These are phyloP conservation scores for Coilia nasus DNA, from an alignment of 2,797 vertebrate genomes.

Conservation along the genomic window DNA sequence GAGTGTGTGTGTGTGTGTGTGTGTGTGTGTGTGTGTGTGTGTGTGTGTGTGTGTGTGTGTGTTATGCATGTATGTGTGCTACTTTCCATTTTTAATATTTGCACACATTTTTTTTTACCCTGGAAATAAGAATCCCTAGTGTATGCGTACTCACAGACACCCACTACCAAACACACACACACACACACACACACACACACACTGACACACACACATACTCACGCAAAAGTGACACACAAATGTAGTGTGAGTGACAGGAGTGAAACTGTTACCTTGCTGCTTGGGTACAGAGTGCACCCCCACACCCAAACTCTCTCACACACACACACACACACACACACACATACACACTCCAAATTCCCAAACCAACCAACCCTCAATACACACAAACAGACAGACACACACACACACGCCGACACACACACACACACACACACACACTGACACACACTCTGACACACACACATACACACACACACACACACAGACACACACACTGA, in stretches of 20 bases:
- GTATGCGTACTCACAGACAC: conserved; percentile 46
- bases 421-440: neutral
- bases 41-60: neutral
- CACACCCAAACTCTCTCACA: too few relatives aligned
- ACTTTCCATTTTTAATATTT: conserved; percentile 77
- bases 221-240: neutral
- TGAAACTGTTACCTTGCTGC: conserved; percentile 57
- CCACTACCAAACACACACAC: neutral
- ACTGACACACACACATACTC: neutral
- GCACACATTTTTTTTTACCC: conserved; percentile 60
- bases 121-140: conserved; percentile 61
- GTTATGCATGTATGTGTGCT: conserved; percentile 71
- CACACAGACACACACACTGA: too few relatives aligned
- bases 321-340: conserved; percentile 5
- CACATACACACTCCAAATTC: neutral
- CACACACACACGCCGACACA: too few relatives aligned
- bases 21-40: conserved; percentile 39
- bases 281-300: conserved; percentile 21
- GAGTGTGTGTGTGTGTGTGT: conserved; percentile 35
- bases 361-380: neutral
- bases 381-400: too few relatives aligned
- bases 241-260: conserved; percentile 41
- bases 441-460: neutral
- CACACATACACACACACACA: neutral
- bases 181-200: neutral